Evolutionary conservation across 2,797 vertebrate genomes (phyloP), one percentile per base, ranked within the genome.

Genomic region (Typhlichthys subterraneus): DNA sequence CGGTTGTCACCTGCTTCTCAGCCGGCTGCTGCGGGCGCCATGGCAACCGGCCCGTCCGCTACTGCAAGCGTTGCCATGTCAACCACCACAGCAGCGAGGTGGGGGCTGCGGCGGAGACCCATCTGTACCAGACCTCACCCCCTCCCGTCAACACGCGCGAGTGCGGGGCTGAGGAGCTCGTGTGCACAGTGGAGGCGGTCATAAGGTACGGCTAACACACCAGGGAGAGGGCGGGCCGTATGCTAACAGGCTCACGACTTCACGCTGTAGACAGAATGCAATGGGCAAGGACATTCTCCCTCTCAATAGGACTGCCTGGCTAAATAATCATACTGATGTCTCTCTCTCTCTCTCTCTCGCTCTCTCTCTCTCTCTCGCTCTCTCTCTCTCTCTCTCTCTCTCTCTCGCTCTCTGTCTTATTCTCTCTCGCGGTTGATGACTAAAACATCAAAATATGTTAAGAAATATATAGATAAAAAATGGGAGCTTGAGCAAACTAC

Each of bases 1-100:
- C 98, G 0, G 96, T 99, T 10, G 98, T 99, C 86, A 99, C 98
- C 5, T 99, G 98, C 91, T 99, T 99, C 89, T 99, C 98, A 2
- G 98, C 96, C 0, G 96, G 96, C 80, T 99, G 98, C 93, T 99
- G 98, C 2, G 97, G 94, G 85, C 96, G 95, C 68, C 97, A 99
- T 63, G 98, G 98, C 74, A 99, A 99, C 92, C 88, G 96, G 79
- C 98, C 97, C 0, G 98, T 99, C 83, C 95, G 98, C 73, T 99
- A 99, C 74, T 99, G 98, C 93, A 97, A 96, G 79, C 93, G 97
- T 81, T 99, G 98, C 88, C 98, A 99, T 92, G 97, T 96, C 7
- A 99, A 98, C 88, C 97, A 99, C 80, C 98, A 99, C 87, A 99
- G 94, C 87, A 98, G 89, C 0, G 97, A 99, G 83, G 94, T 97